A percentile compares a stretch with the other conserved stretches of the same genome.
Conservation (phyloP, 2,888 invertebrate genomes). For the Nemotelus pantherinus region DNA sequence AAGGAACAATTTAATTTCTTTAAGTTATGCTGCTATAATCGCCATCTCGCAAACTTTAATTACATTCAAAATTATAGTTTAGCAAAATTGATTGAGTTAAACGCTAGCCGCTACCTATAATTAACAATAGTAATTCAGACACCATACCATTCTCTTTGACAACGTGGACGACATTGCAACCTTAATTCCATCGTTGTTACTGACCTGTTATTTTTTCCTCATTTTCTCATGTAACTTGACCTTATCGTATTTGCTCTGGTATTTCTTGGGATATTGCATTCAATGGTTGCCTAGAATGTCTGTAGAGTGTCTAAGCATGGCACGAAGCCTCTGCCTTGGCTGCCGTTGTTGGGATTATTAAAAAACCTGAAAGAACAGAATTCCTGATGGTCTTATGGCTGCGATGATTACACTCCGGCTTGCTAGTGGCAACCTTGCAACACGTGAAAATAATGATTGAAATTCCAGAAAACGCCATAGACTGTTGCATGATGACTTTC, state of each 20-base stretch:
- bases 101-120: background rate
- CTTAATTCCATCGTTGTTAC: conserved; percentile 9
- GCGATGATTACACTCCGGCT: background rate
- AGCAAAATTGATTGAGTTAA: background rate
- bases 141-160: background rate
- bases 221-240: background rate
- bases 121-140: background rate
- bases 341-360: background rate
- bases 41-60: too few relatives aligned
- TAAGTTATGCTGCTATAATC: too few relatives aligned
- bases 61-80: too few relatives aligned
- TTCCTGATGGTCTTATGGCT: background rate
- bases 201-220: conserved; percentile 4
- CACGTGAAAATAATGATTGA: conserved; percentile 5
- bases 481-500: background rate
- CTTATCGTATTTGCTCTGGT: background rate
- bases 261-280: background rate
- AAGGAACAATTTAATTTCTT: too few relatives aligned
- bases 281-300: background rate
- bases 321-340: background rate
- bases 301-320: background rate
- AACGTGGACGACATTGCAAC: conserved; percentile 13
- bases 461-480: background rate
- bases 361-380: background rate
- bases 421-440: background rate